phyloP scores from a whole-genome alignment of 2,888 invertebrate genomes.

The Volucella inflata region DNA sequence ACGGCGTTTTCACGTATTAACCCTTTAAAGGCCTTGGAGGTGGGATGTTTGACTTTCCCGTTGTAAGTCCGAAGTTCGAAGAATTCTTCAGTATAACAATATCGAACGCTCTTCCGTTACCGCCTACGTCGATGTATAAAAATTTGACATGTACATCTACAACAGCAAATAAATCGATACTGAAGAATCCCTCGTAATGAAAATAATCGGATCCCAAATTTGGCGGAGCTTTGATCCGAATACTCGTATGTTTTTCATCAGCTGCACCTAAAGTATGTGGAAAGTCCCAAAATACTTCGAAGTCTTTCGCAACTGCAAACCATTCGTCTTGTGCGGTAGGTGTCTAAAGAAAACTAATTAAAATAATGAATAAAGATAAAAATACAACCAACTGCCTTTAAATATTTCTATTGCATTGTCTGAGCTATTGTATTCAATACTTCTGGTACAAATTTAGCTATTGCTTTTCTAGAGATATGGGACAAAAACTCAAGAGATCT shows the following conservation, averaged over 20 bases:
- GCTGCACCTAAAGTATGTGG: background rate
- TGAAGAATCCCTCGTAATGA: background rate
- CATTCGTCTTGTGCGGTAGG: constrained; percentile 9
- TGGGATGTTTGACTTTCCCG: background rate
- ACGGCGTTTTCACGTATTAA: background rate
- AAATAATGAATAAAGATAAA: background rate
- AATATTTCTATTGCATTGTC: too few species aligned
- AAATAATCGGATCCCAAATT: background rate
- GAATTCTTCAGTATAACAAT: background rate
- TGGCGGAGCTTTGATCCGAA: background rate
- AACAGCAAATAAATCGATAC: constrained; percentile 1
- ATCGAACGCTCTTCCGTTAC: too few species aligned
- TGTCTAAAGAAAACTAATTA: background rate
- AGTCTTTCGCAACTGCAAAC: background rate
- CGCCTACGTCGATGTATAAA: background rate
- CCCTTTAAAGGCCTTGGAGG: background rate
- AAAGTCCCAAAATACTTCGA: background rate
- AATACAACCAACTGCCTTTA: too few species aligned
- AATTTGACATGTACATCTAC: background rate
- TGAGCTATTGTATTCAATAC: too few species aligned
- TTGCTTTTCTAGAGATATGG: too few species aligned
- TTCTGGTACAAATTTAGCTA: background rate
- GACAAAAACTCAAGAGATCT: background rate
- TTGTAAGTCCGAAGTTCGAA: background rate
- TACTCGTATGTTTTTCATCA: background rate